A percentile compares a stretch with the other conserved stretches of the same genome.
These are phyloP conservation scores for Papilio gigon DNA, from an alignment of 2,888 invertebrate genomes.

Conservation along the genomic window DNA sequence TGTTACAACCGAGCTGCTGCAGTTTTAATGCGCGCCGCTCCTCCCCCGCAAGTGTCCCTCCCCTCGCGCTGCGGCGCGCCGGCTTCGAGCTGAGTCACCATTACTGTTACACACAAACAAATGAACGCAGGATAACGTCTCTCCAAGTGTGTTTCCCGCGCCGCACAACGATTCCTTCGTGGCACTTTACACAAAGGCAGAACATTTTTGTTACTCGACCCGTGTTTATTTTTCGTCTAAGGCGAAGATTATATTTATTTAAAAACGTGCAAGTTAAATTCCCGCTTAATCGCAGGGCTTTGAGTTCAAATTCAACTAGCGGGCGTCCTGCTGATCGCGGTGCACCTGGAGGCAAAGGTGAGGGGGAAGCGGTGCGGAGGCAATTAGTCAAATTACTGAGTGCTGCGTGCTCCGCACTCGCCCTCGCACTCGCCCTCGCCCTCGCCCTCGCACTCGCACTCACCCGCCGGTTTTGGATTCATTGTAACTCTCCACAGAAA, in stretches of 20 bases:
- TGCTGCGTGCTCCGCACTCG: slow-evolving; percentile 51
- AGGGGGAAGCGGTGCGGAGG: slow-evolving; percentile 58
- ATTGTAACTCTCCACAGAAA: neutral
- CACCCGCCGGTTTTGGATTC: too few relatives aligned
- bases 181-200: neutral
- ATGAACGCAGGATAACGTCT: too few relatives aligned
- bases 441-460: too few relatives aligned
- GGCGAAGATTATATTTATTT: slow-evolving; percentile 6
- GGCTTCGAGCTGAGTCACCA: too few relatives aligned
- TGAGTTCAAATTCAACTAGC: slow-evolving; percentile 47
- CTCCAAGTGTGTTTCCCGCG: too few relatives aligned
- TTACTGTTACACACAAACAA: neutral
- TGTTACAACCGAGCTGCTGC: slow-evolving; percentile 73
- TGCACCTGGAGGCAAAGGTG: slow-evolving; percentile 47
- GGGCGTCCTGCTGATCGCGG: slow-evolving; percentile 42
- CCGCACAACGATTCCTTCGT: slow-evolving; percentile 43
- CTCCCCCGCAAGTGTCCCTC: too few relatives aligned
- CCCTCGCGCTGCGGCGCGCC: too few relatives aligned
- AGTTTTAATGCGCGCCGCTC: slow-evolving; percentile 6
- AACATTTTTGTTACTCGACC: neutral
- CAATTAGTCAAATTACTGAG: slow-evolving; percentile 75
- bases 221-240: slow-evolving; percentile 34
- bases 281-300: slow-evolving; percentile 14
- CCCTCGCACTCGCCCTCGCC: too few relatives aligned
- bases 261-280: neutral